phyloP scores from a whole-genome alignment of 2,888 invertebrate genomes.

The Caenorhabditis afra region DNA sequence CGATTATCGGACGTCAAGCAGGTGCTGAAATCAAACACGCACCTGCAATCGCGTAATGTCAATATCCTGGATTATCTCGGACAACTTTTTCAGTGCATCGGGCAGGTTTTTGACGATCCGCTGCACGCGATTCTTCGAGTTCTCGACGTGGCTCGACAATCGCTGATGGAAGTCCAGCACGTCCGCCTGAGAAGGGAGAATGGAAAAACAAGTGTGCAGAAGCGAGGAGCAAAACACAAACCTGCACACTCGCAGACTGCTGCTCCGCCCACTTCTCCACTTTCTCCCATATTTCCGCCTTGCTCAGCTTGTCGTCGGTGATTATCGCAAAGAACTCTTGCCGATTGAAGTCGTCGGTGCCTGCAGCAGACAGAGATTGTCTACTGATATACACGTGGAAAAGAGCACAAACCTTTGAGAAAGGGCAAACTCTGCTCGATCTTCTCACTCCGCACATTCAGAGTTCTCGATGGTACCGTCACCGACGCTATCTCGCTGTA shows the following conservation, averaged over 20 bases:
- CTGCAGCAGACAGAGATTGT: constrained; percentile 3
- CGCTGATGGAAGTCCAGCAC: constrained; percentile 54
- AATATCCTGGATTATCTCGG: constrained; percentile 54
- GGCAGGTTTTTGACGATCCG: constrained; percentile 51
- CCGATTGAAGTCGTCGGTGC: constrained; percentile 33
- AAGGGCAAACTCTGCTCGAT: constrained; percentile 43
- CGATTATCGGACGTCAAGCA: no score
- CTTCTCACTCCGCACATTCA: constrained; percentile 18
- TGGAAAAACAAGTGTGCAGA: neutral
- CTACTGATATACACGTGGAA: neutral
- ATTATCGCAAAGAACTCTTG: constrained; percentile 59
- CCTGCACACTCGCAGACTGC: constrained; percentile 23
- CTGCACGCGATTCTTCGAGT: constrained; percentile 45
- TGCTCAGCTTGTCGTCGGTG: constrained; percentile 41
- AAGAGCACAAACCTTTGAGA: constrained; percentile 28
- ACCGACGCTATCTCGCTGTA: constrained; percentile 8
- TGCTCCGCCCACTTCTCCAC: constrained; percentile 51
- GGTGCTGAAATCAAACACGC: no score
- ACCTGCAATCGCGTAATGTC: constrained; percentile 54
- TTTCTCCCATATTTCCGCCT: constrained; percentile 53
- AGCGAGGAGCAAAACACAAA: neutral
- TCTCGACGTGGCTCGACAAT: constrained; percentile 51
- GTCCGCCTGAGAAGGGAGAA: constrained; percentile 29
- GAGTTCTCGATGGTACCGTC: constrained; percentile 29
- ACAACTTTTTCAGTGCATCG: constrained; percentile 43